phyloP scores from a whole-genome alignment of 2,888 invertebrate genomes.

The Mimumesa dahlbomi region DNA sequence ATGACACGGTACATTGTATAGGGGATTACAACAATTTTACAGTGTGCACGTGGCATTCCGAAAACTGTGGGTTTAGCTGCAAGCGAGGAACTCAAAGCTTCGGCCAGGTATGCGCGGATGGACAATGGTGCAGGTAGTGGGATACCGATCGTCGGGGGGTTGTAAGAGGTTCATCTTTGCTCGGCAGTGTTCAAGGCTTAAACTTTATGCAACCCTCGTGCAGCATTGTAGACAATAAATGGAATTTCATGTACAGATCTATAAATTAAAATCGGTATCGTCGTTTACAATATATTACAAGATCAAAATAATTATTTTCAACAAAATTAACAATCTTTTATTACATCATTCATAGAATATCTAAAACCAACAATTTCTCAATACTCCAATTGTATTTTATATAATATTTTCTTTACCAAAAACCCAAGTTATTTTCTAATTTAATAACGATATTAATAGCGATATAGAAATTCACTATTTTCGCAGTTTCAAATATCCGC shows the following conservation, averaged over 20 bases:
- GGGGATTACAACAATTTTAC: background rate
- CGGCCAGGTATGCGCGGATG: slow-evolving; percentile 20
- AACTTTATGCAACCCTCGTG: background rate
- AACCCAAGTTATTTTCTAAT: too few relatives aligned
- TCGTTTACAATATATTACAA: too few relatives aligned
- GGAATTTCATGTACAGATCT: too few relatives aligned
- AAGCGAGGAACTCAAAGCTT: slow-evolving; percentile 20
- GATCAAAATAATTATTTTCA: too few relatives aligned
- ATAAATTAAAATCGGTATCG: too few relatives aligned
- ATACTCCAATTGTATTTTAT: too few relatives aligned
- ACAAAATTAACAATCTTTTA: too few relatives aligned
- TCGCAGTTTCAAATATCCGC: slow-evolving; percentile 7
- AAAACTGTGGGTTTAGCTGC: slow-evolving; percentile 6
- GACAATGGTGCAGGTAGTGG: slow-evolving; percentile 40
- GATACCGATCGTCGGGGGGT: slow-evolving; percentile 8
- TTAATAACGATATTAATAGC: too few relatives aligned
- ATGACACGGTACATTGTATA: background rate
- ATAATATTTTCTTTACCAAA: too few relatives aligned
- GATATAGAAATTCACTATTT: slow-evolving; percentile 12
- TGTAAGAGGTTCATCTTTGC: background rate
- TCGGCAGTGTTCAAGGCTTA: too few relatives aligned
- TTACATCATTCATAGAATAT: too few relatives aligned
- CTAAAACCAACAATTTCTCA: too few relatives aligned
- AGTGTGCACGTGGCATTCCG: slow-evolving; percentile 4
- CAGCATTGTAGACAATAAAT: background rate